phyloP scores from a whole-genome alignment of 2,113 vertebrate genomes.

The Corythornis madagascariensis region DNA sequence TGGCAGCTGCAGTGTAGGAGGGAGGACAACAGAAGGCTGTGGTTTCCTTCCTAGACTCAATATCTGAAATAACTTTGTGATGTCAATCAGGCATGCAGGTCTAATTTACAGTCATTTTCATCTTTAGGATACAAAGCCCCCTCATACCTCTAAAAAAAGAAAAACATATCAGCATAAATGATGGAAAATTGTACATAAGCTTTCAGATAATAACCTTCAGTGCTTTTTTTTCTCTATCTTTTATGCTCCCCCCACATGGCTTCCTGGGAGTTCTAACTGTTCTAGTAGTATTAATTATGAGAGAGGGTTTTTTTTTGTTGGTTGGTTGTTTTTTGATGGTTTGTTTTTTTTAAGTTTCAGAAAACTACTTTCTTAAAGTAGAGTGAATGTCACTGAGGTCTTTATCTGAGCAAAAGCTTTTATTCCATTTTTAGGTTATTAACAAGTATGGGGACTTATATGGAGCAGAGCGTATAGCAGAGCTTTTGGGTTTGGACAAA shows the following conservation, averaged over 20 bases:
- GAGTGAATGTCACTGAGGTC: neutral
- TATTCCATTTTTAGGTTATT: conserved; percentile 84
- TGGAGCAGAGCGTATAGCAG: conserved; percentile 94
- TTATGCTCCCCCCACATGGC: neutral
- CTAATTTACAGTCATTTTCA: conserved; percentile 46
- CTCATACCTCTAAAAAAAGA: conserved; percentile 43
- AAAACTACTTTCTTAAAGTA: neutral
- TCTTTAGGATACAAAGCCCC: conserved; percentile 30
- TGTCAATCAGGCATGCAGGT: conserved; percentile 32
- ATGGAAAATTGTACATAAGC: conserved; percentile 48
- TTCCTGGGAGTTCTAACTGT: conserved; percentile 37
- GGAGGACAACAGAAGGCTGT: conserved; percentile 25
- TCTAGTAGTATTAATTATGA: conserved; percentile 1
- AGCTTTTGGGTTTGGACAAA: conserved; percentile 95
- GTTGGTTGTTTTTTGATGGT: no score
- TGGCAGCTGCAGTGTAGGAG: neutral
- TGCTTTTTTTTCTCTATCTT: conserved; percentile 35
- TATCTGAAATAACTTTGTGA: neutral
- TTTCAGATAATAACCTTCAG: conserved; percentile 44
- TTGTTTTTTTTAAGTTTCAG: neutral
- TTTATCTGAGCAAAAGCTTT: neutral
- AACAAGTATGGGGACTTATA: conserved; percentile 98
- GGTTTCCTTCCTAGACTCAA: conserved; percentile 26
- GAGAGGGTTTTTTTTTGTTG: neutral
- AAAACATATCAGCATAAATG: conserved; percentile 54